Base-by-base conservation (phyloP, 2,888 invertebrate genomes). In the Sesamia inferens region DNA sequence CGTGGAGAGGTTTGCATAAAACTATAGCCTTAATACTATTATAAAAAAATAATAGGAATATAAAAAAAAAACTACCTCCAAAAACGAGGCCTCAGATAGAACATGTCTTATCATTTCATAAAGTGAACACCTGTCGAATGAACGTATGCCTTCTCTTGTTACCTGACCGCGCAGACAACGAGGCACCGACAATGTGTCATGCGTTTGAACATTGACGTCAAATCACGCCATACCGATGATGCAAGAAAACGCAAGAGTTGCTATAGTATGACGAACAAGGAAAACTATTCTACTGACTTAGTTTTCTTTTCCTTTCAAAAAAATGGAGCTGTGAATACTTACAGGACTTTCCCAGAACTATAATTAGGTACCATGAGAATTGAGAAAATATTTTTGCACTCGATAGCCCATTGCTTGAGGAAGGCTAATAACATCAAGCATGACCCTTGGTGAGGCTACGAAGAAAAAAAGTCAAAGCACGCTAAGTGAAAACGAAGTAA, bases 141-240 rank as follows among this genome's bases (percentile, higher is more conserved):
- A 11, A 19, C 7, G 1, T 5, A 7, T 24, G 14, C 39, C 24
- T 51, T 55, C 7, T 55, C 11, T 0, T 42, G 64, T 47, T 64
- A 66, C 47, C 67, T 24, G 65, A 58, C 48, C 57, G 64, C 57
- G 42, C 65, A 81, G 83, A 83, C 81, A 10, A 22, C 42, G 44
- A 68, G 79, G 79, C 81, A 66, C 83, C 83, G 22, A 54, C 22
- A 55, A 64, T 79, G 75, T 64, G 81, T 83, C 79, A 81, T 59
- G 58, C 64, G 65, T 51, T 59, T 58, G 39, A 31, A 11, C 6
- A 10, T 62, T 66, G 75, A 81, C 83, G 83, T 79, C 70, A 68
- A 22, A 63, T 81, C 81, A 62, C 79, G 55, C 70, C 75, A 82
- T 51, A n/a, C 58, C 22, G 19, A 51, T 81, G 83, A 81, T 75